A percentile compares a stretch with the other conserved stretches of the same genome.
Evolutionary conservation across 2,113 vertebrate species (phyloP).

Genomic region (Takifugu flavidus): DNA sequence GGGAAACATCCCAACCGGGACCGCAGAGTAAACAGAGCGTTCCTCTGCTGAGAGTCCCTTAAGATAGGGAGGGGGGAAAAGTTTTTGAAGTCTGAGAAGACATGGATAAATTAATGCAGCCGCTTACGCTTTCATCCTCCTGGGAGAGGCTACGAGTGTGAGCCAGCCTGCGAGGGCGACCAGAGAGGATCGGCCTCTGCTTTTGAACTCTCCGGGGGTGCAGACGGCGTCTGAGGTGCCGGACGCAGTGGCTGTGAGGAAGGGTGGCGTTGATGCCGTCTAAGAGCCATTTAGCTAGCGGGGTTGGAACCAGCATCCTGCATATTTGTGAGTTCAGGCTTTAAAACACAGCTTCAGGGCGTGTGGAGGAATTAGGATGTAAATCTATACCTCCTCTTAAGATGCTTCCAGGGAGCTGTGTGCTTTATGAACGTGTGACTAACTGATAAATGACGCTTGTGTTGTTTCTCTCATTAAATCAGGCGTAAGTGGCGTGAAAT

Average conservation of each 20-base stretch:
- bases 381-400: conserved; percentile 33
- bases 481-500: background rate
- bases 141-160: conserved; percentile 6
- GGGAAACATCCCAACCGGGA: conserved; percentile 54
- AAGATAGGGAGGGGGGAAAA: conserved; percentile 33
- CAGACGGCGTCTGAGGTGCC: conserved; percentile 3
- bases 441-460: background rate
- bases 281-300: background rate
- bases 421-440: conserved; percentile 4
- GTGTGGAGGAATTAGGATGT: conserved; percentile 36
- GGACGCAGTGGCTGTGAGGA: background rate
- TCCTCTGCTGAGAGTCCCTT: conserved; percentile 49
- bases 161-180: conserved; percentile 4
- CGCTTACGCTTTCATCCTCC: conserved; percentile 33
- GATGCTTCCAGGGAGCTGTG: conserved; percentile 1
- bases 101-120: conserved; percentile 56
- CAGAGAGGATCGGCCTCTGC: conserved; percentile 21
- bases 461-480: background rate
- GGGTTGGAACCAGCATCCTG: conserved; percentile 20
- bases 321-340: conserved; percentile 18
- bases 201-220: conserved; percentile 46
- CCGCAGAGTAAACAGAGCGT: conserved; percentile 51
- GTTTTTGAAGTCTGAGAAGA: conserved; percentile 50
- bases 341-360: conserved; percentile 26
- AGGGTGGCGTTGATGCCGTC: background rate